Percentiles rank a stretch among this genome's conserved stretches.
phyloP scores from a whole-genome alignment of 2,797 vertebrate species.

The Arctocebus calabarensis region DNA sequence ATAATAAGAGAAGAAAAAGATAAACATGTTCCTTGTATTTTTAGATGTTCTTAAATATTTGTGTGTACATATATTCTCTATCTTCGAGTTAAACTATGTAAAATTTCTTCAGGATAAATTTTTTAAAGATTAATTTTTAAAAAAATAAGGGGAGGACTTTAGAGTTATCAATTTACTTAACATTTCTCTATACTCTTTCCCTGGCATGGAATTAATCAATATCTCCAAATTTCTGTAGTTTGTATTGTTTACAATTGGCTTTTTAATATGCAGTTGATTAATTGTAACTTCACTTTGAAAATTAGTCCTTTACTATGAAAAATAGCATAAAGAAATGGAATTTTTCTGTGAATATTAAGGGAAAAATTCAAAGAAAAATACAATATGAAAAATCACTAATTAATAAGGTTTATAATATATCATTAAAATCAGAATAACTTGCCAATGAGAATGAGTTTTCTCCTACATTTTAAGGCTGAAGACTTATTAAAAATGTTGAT shows the following conservation, averaged over 20 bases:
- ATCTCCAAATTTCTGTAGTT: not conserved
- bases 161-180: not conserved
- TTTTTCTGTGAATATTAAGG: constrained; percentile 10
- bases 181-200: not conserved
- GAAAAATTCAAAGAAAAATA: constrained; percentile 13
- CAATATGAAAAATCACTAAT: not conserved
- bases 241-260: not conserved
- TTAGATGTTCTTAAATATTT: not conserved
- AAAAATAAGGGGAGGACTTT: not conserved
- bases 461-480: not conserved
- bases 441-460: not conserved
- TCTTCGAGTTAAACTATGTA: not conserved
- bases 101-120: constrained; percentile 28
- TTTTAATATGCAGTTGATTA: not conserved
- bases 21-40: not conserved
- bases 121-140: not conserved
- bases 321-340: not conserved
- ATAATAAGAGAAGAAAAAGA: no score
- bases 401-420: not conserved
- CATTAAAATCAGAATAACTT: not conserved
- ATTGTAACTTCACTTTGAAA: constrained; percentile 14
- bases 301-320: constrained; percentile 8
- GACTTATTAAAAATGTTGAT: constrained; percentile 7
- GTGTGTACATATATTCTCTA: not conserved
- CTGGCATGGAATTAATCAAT: not conserved